Evolutionary conservation across 2,888 invertebrate genomes (phyloP), one percentile per base, ranked within the genome.

Genomic region (Drosophila demipolita): DNA sequence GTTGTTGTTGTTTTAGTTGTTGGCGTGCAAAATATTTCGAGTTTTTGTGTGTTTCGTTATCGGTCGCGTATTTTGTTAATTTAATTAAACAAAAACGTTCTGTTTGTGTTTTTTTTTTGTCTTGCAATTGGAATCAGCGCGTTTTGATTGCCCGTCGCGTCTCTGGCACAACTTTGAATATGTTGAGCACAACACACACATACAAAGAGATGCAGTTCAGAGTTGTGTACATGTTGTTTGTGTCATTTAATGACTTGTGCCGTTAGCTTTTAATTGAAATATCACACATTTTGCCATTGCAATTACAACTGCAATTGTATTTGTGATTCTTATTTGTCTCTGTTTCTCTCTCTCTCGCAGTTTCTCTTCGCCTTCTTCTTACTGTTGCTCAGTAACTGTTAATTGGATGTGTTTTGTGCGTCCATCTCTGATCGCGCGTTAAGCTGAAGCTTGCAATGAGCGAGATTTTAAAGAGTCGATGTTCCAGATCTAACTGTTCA

Each of bases 51-150:
- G 55, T 69, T 45, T 63, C 50, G 67, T 67, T 75, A 66, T 73
- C 73, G 74, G 74, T 69, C 74, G 80, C 80, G 83, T 82, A 85
- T 88, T 86, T 83, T 82, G 83, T 88, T 87, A 86, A 86, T 87
- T 88, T 84, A 84, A 88, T 88, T 87, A 83, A 83, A 88, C 85
- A 85, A 85, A 85, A 85, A 85, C 85, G 83, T 78, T 88, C 86
- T 88, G 88, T 88, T 86, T 87, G 81, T 88, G 80, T 76, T 88
- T 86, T 82, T 82, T 85, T 54, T 33, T 49, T 38, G 2, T 20
- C 80, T 72, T 78, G 66, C 84, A 87, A 84, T 87, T 85, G 85
- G 79, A 83, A 87, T 83, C 87, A 74, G 74, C 77, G 73, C 75
- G 64, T 71, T 77, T 78, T 78, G 81, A 80, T 80, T 73, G 80